Evolutionary conservation across 2,888 invertebrate species (phyloP).

Genomic region (Helobdella robusta): DNA sequence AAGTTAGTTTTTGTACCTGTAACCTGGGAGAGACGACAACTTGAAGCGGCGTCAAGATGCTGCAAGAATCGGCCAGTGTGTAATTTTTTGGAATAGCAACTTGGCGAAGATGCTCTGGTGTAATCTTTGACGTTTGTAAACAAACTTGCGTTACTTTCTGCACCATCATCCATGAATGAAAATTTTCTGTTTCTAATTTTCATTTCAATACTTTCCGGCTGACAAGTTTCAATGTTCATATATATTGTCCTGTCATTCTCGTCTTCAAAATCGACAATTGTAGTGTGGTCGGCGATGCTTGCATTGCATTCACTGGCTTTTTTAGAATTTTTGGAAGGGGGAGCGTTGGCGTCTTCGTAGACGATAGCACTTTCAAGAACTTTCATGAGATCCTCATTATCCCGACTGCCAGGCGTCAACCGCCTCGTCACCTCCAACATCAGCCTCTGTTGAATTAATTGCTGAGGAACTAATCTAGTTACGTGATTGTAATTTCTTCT

Average conservation of each 20-base stretch:
- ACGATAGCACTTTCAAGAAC: conserved; percentile 20
- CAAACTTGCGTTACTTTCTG: conserved; percentile 6
- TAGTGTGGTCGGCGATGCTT: neutral
- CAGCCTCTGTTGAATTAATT: conserved; percentile 28
- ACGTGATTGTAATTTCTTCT: conserved; percentile 25
- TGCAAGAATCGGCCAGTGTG: conserved; percentile 18
- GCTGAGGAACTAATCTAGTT: conserved; percentile 20
- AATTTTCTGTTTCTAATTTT: too few species aligned
- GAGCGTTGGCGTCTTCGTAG: conserved; percentile 8
- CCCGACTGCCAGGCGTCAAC: conserved; percentile 18
- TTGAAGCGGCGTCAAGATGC: conserved; percentile 19
- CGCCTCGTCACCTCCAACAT: conserved; percentile 27
- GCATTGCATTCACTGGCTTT: neutral
- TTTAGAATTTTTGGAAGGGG: neutral
- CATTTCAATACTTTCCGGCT: neutral
- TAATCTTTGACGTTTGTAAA: conserved; percentile 13
- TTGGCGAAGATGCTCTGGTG: conserved; percentile 22
- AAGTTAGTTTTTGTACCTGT: conserved; percentile 12
- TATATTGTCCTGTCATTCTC: conserved; percentile 10
- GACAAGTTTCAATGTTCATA: neutral
- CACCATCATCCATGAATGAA: neutral
- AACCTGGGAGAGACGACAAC: conserved; percentile 6
- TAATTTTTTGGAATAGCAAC: conserved; percentile 19
- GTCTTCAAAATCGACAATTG: conserved; percentile 6
- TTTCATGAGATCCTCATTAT: conserved; percentile 22